A percentile compares a stretch with the other conserved stretches of the same genome.
Conservation (phyloP, 1,140 invertebrate genomes). For the Drosophila funebris region DNA sequence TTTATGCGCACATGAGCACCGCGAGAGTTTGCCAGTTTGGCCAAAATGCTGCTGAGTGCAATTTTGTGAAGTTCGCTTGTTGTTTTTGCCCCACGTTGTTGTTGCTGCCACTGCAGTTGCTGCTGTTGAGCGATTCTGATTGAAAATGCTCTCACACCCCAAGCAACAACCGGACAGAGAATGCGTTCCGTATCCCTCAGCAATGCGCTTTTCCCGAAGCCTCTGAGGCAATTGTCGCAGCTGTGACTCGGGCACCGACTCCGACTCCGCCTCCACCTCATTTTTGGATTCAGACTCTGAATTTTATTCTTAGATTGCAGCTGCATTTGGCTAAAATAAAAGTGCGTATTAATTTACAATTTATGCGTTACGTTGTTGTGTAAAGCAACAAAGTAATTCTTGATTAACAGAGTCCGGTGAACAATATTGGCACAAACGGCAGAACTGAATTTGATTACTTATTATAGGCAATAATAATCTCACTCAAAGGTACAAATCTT, state of each 20-base stretch:
- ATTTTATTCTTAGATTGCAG: constrained; percentile 29
- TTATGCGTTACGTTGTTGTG: constrained; percentile 58
- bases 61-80: constrained; percentile 64
- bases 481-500: no score
- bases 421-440: no score
- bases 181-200: constrained; percentile 30
- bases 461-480: no score
- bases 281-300: background rate
- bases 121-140: constrained; percentile 73
- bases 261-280: background rate
- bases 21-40: constrained; percentile 69
- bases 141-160: constrained; percentile 67
- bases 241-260: background rate
- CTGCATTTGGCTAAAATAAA: constrained; percentile 43
- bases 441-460: no score
- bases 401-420: no score
- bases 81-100: constrained; percentile 35
- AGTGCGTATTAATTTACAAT: constrained; percentile 49
- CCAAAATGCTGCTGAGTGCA: constrained; percentile 77
- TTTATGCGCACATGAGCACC: constrained; percentile 68
- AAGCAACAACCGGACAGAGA: constrained; percentile 1
- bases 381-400: no score
- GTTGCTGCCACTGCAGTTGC: constrained; percentile 11
- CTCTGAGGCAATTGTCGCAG: constrained; percentile 1
- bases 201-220: constrained; percentile 18